Evolutionary conservation across 1,140 invertebrate genomes (phyloP).

Genomic region (Mycetomoellerius zeteki): DNA sequence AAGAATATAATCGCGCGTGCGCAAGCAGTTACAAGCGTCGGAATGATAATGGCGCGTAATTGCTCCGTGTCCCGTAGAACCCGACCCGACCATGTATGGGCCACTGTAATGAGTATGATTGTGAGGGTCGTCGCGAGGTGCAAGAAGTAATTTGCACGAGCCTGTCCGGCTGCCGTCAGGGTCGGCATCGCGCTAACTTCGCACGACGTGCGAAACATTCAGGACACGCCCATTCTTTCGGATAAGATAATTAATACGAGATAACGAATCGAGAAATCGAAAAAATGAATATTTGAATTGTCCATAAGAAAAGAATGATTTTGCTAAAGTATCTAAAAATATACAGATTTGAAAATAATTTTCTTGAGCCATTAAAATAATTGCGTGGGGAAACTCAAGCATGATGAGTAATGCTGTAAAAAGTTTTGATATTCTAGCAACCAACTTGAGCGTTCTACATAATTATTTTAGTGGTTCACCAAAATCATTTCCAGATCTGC

Average conservation of each 20-base stretch:
- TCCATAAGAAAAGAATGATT: not conserved
- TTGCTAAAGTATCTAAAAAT: too few species aligned
- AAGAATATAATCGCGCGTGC: constrained; percentile 63
- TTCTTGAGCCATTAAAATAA: too few species aligned
- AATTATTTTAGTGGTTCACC: too few species aligned
- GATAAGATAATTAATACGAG: not conserved
- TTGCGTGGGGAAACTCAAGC: too few species aligned
- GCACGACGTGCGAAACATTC: not conserved
- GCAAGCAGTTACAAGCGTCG: constrained; percentile 58
- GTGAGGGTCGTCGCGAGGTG: constrained; percentile 64
- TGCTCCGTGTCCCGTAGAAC: constrained; percentile 55
- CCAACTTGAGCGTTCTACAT: too few species aligned
- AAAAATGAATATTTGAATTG: not conserved
- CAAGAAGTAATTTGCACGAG: constrained; percentile 69
- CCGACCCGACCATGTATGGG: constrained; percentile 27
- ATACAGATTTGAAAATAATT: too few species aligned
- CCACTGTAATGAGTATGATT: constrained; percentile 71
- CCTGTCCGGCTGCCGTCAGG: constrained; percentile 40
- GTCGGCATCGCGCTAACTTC: not conserved
- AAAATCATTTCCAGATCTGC: too few species aligned
- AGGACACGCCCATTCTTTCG: not conserved
- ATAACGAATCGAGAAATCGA: not conserved
- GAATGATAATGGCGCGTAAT: constrained; percentile 72
- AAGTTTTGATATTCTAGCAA: too few species aligned
- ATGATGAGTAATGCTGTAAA: too few species aligned